phyloP scores from a whole-genome alignment of 2,888 invertebrate genomes.

The Siphlonurus alternatus region DNA sequence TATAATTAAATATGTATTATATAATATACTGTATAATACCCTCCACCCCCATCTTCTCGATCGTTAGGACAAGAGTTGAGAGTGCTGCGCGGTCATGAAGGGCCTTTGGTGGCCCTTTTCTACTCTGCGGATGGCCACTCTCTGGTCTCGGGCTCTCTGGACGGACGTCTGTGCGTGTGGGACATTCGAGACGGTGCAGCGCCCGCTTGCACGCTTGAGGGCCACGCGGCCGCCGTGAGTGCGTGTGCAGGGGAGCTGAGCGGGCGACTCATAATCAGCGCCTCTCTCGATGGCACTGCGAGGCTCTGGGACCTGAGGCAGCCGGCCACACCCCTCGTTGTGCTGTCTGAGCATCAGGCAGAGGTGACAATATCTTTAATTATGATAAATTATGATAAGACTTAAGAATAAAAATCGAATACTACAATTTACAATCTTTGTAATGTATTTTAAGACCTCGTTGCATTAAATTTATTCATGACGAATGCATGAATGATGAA shows the following conservation, averaged over 20 bases:
- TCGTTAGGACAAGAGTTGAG: slow-evolving; percentile 40
- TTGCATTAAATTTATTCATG: too few relatives aligned
- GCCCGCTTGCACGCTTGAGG: slow-evolving; percentile 36
- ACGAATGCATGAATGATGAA: too few relatives aligned
- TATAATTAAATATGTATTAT: too few relatives aligned
- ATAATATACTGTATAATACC: too few relatives aligned
- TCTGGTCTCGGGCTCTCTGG: slow-evolving; percentile 64
- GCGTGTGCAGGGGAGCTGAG: slow-evolving; percentile 53
- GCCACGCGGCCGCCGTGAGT: slow-evolving; percentile 49
- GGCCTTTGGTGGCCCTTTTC: slow-evolving; percentile 55
- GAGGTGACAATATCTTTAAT: slow-evolving; percentile 28
- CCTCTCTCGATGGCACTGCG: slow-evolving; percentile 52
- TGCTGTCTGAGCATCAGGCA: slow-evolving; percentile 41
- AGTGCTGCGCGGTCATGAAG: slow-evolving; percentile 47
- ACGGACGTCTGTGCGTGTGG: slow-evolving; percentile 58
- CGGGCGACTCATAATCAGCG: slow-evolving; percentile 45
- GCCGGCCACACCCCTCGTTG: slow-evolving; percentile 33
- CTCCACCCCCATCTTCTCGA: too few relatives aligned
- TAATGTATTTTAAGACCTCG: too few relatives aligned
- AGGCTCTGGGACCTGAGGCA: slow-evolving; percentile 50
- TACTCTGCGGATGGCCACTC: slow-evolving; percentile 50
- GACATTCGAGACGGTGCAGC: slow-evolving; percentile 40
- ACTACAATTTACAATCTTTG: too few relatives aligned
- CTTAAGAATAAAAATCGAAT: too few relatives aligned
- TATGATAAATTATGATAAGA: slow-evolving; percentile 2